Base-by-base conservation (phyloP, 2,888 invertebrate genomes). In the Heteropelma amictum region DNA sequence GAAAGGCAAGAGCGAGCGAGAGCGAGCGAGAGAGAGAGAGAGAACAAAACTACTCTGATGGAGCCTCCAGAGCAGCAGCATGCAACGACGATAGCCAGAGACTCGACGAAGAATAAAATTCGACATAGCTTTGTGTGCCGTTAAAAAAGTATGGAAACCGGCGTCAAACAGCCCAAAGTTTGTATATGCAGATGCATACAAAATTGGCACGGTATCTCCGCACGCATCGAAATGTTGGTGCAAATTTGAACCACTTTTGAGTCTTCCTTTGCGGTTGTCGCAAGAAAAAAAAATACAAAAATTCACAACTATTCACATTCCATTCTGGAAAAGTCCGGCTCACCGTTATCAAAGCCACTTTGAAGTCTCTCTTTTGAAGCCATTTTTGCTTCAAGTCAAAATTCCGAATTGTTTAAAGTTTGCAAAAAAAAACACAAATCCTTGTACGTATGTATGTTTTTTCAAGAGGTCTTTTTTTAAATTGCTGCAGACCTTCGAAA, bases 101-200 rank as follows among this genome's bases (percentile, higher is more conserved):
- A 63, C 70, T 69, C 64, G 30, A 45, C 53, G 72, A 76, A 76
- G 63, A 76, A 76, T 72, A 64, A 72, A 76, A 72, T 75, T 71
- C 61, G 74, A 65, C 54, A 54, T 45, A 70, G 73, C 60, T 70
- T 74, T 74, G 70, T 74, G 53, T 40, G 70, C 71, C 70, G 70
- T 61, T 67, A 21, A 69, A 74, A 63, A 73, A 73, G 42, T 63
- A 69, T 30, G 61, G 47, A 61, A 53, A 69, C 51, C 35, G 28
- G 51, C 64, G 64, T 69, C 58, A 74, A 64, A 58, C 64, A 19
- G 35, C 4, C 64, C 38, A 51, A 64, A 28, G 53, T 51, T 38
- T 49, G 14, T 58, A 35, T 63, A 33, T 8, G 17, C 47, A 40
- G 19, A 35, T 49, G 10, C 19, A 30, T 49, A 56, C 38, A 30